phyloP scores from a whole-genome alignment of 64 coral and sea anemone genomes.

The Acropora yongei region DNA sequence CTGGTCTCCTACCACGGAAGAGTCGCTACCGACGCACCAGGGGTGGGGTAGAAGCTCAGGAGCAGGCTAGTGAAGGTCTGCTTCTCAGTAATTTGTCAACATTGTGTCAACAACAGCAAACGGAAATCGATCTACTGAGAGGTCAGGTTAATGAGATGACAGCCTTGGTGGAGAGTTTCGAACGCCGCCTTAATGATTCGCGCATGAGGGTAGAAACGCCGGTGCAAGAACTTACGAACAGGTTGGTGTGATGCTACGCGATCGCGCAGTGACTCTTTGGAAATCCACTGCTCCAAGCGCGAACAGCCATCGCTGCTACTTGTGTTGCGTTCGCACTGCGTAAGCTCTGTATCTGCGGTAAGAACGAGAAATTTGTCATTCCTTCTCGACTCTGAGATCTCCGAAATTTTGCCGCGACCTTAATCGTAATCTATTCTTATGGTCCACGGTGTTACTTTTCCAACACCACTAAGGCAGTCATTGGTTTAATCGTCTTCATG shows the following conservation, averaged over 20 bases:
- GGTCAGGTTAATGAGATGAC: neutral
- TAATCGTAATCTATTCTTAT: no score
- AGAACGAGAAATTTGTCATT: no score
- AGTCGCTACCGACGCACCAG: neutral
- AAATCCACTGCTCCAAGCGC: no score
- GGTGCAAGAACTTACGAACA: neutral
- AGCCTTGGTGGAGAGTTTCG: neutral
- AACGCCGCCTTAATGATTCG: neutral
- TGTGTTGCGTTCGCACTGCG: no score
- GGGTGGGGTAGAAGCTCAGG: neutral
- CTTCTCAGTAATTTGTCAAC: neutral
- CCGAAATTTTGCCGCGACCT: no score
- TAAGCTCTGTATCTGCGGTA: no score
- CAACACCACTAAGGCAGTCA: no score
- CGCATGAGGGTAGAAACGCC: conserved; percentile 18
- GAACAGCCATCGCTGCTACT: no score
- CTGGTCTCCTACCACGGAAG: neutral
- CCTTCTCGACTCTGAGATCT: no score
- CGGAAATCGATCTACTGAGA: neutral
- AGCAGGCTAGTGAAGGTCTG: conserved; percentile 11
- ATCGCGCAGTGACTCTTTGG: no score
- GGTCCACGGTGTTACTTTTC: no score
- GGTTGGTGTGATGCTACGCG: neutral
- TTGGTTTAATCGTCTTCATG: no score
- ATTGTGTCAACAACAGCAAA: neutral